Evolutionary conservation across 35 echinoderm and acorn worm species (phyloP), one percentile per base, ranked within the genome.

Genomic region (Lytechinus variegatus): DNA sequence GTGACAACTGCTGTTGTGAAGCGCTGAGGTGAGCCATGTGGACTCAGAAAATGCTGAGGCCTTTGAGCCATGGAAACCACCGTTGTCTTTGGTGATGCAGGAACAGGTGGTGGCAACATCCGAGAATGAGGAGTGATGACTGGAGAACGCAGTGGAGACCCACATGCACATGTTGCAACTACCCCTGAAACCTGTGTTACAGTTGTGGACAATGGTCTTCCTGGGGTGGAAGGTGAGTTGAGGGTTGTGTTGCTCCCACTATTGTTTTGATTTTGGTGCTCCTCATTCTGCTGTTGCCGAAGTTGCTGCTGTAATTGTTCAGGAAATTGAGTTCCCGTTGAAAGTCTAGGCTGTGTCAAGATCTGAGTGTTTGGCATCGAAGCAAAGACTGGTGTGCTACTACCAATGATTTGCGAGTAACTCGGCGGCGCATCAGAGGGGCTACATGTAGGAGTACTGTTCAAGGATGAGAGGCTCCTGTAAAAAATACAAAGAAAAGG

Each of bases 151-250:
- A 93, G 28, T 12, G 92, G 92, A 6, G 92, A 93, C 53, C 92
- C 92, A 24, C 92, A 93, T 10, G 92, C 92, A 57, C 92, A 93
- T 57, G 92, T 93, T 10, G 92, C 92, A 54, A 93, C 92, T 57
- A 57, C 53, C 54, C 88, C 88, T 90, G 88, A 52, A 27, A 90
- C 29, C 88, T 90, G 88, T 28, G 88, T 52, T 54, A 90, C 88
- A 21, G 88, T 52, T 44, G 29, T 54, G 3, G 66, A 79, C 88
- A 90, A 54, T 1, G 88, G 88, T 54, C 88, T 90, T 9, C 88
- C 92, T 57, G 92, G 92, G 29, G 92, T 93, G n/a, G 92, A 93
- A 54, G 92, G 92, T 24, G 92, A 93, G 92, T 56, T 93, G 12
- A 93, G 52, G 9, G 91, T 56, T 9, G 91, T 93, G 91, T 53